Conservation (phyloP, 2,113 vertebrate genomes). For the Upupa epops region DNA sequence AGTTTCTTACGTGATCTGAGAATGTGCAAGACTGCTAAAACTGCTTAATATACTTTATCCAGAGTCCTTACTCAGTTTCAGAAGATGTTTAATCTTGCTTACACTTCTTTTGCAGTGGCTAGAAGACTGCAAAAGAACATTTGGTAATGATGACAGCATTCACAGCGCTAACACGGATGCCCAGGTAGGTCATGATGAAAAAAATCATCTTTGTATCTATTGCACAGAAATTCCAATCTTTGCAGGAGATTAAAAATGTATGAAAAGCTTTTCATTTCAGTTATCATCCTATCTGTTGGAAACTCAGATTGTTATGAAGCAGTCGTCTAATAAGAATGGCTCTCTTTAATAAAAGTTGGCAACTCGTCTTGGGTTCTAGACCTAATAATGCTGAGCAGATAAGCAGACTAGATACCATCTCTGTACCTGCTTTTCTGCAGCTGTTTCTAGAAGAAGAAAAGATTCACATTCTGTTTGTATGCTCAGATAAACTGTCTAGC, state of each 20-base stretch:
- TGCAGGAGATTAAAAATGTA: constrained; percentile 36
- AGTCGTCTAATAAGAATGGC: constrained; percentile 56
- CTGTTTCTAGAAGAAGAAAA: constrained; percentile 18
- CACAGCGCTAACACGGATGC: constrained; percentile 82
- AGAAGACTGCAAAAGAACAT: constrained; percentile 94
- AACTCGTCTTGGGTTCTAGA: constrained; percentile 21
- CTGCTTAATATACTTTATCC: background rate
- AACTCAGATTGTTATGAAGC: constrained; percentile 41
- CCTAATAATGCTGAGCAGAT: constrained; percentile 72
- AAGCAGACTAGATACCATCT: constrained; percentile 63
- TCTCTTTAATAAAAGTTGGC: constrained; percentile 68
- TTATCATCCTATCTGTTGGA: constrained; percentile 68
- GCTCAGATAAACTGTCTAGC: constrained; percentile 30
- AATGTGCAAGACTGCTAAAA: background rate
- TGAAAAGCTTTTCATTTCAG: constrained; percentile 67
- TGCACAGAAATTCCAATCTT: constrained; percentile 23
- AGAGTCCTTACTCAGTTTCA: background rate
- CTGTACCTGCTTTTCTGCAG: constrained; percentile 9
- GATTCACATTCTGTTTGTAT: constrained; percentile 1
- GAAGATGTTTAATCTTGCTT: background rate
- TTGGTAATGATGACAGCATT: constrained; percentile 85
- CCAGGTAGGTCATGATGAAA: constrained; percentile 81
- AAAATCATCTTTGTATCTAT: background rate
- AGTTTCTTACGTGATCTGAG: accelerated
- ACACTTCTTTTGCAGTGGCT: constrained; percentile 83